Conservation (phyloP, 2,113 vertebrate species). For the Girardinichthys multiradiatus region DNA sequence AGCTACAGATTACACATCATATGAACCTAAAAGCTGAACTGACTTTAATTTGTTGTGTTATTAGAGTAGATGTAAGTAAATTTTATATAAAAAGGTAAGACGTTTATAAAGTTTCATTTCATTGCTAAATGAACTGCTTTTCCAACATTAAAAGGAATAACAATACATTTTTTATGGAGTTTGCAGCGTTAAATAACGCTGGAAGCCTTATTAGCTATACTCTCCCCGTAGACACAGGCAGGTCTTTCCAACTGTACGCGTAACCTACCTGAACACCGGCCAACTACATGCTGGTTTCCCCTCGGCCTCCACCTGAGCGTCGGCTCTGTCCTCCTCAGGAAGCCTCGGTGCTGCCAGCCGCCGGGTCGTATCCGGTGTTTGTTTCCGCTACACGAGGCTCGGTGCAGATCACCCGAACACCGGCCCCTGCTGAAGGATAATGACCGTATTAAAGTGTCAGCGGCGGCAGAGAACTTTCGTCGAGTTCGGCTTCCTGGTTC, state of each 20-base stretch:
- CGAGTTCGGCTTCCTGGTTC: background rate
- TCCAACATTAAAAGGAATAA: too few relatives aligned
- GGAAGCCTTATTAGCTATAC: too few relatives aligned
- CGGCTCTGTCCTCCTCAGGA: slow-evolving; percentile 17
- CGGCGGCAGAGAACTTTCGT: background rate
- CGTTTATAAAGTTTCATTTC: too few relatives aligned
- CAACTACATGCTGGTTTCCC: slow-evolving; percentile 22
- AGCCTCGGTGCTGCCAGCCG: slow-evolving; percentile 15
- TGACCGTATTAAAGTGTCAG: background rate
- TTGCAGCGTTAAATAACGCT: too few relatives aligned
- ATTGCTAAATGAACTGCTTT: too few relatives aligned
- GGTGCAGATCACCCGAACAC: background rate
- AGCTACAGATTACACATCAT: too few relatives aligned
- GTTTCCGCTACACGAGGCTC: background rate
- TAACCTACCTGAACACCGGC: slow-evolving; percentile 29
- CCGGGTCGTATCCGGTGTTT: slow-evolving; percentile 32
- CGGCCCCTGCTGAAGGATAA: background rate
- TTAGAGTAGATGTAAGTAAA: too few relatives aligned
- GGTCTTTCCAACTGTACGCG: background rate
- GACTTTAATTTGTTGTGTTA: too few relatives aligned
- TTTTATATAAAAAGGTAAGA: too few relatives aligned
- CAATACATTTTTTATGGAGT: too few relatives aligned
- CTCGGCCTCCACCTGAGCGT: too few relatives aligned
- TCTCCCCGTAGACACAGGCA: background rate
- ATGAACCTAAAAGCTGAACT: too few relatives aligned